Percentiles rank a stretch among this genome's conserved stretches.
Conservation (phyloP, 1,140 invertebrate species). For the Tyrophagus putrescentiae region DNA sequence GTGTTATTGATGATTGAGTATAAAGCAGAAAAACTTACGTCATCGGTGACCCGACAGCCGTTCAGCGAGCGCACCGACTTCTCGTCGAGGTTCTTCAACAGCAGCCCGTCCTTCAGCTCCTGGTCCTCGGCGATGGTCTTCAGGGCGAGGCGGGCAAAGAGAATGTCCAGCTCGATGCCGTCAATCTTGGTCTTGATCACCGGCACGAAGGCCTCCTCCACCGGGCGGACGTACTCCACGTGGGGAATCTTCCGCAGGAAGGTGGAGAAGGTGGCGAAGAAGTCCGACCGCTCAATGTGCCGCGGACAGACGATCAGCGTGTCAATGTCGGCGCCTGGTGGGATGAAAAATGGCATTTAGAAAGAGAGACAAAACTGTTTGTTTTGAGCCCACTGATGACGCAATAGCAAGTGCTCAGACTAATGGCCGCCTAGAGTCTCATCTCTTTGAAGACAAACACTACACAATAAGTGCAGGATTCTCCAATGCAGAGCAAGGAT, state of each 20-base stretch:
- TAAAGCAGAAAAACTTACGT: conserved; percentile 45
- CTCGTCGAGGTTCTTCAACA: conserved; percentile 87
- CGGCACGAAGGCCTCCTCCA: conserved; percentile 97
- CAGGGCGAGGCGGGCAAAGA: conserved; percentile 81
- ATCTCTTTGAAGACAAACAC: neutral
- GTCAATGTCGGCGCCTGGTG: conserved; percentile 88
- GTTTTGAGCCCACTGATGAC: neutral
- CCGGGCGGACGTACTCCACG: conserved; percentile 66
- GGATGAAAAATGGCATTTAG: neutral
- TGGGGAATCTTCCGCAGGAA: conserved; percentile 69
- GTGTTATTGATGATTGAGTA: neutral
- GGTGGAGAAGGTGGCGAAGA: conserved; percentile 87
- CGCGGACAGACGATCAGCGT: conserved; percentile 91
- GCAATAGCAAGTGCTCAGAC: neutral
- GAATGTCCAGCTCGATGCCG: conserved; percentile 87
- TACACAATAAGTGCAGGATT: neutral
- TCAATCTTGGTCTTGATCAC: conserved; percentile 99
- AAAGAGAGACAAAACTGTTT: neutral
- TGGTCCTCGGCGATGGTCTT: conserved; percentile 72
- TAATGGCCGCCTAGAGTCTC: neutral
- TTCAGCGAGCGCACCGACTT: conserved; percentile 94
- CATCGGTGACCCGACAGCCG: conserved; percentile 94
- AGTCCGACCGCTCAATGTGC: conserved; percentile 83
- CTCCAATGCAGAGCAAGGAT: conserved; percentile 8
- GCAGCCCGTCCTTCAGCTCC: conserved; percentile 73